phyloP scores from a whole-genome alignment of 2,888 invertebrate genomes.

The Sesamia inferens region DNA sequence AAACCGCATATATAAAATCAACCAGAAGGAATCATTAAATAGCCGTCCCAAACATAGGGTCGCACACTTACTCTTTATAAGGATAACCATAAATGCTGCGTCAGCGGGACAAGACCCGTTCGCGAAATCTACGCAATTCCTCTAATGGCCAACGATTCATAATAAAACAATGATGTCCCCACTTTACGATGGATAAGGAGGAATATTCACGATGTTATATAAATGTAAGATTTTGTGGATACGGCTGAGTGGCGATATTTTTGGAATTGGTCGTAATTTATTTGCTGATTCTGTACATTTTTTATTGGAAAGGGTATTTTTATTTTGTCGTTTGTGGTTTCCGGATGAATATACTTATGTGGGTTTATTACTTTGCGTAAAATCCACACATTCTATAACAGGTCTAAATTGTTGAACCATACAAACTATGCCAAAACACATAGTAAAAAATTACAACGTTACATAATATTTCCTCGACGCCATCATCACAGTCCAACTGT shows the following conservation, averaged over 20 bases:
- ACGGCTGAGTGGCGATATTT: slow-evolving; percentile 46
- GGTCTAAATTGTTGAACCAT: not conserved
- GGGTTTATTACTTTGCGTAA: not conserved
- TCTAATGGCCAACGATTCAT: slow-evolving; percentile 76
- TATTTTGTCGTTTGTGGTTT: slow-evolving; percentile 1
- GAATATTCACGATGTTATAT: slow-evolving; percentile 62
- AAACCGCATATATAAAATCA: slow-evolving; percentile 61
- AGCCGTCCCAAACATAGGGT: slow-evolving; percentile 70
- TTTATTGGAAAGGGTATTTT: slow-evolving; percentile 17
- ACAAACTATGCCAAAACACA: not conserved
- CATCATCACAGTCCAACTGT: not conserved
- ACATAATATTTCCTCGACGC: not conserved
- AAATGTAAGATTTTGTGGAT: slow-evolving; percentile 56
- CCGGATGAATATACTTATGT: not conserved
- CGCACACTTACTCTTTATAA: slow-evolving; percentile 74
- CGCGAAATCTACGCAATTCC: slow-evolving; percentile 70
- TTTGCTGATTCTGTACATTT: slow-evolving; percentile 20
- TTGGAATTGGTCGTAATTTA: slow-evolving; percentile 36
- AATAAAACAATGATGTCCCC: slow-evolving; percentile 77
- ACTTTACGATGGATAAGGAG: slow-evolving; percentile 67
- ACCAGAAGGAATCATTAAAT: slow-evolving; percentile 73
- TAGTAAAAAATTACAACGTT: not conserved
- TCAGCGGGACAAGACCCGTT: slow-evolving; percentile 67
- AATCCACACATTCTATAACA: not conserved
- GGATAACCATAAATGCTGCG: slow-evolving; percentile 73